Base-by-base conservation (phyloP, 1,140 invertebrate species). In the Hylaeus volcanicus region DNA sequence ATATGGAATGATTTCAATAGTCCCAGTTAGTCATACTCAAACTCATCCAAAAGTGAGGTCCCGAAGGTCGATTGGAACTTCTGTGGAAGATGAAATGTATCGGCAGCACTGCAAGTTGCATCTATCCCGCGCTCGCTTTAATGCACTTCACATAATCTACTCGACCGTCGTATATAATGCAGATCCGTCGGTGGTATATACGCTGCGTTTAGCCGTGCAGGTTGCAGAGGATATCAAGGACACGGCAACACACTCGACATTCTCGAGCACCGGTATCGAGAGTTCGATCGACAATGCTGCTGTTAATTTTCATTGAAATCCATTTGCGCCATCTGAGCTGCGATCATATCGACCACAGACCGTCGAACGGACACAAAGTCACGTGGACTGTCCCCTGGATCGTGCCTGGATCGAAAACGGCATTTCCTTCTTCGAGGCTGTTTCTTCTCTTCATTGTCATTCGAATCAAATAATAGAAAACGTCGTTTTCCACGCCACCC, bases 181-280 rank as follows among this genome's bases (percentile, higher is more conserved):
- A 61, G 65, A 85, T 78, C 70, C 48, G 69, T 51, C 74, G 70
- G 58, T 48, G n/a, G 37, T 74, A 72, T 68, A 79, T 82, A 72
- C 68, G 55, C 39, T 70, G 37, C 43, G 60, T 66, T 84, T 60
- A 14, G 43, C 64, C 15, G 60, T 56, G 64, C 70, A 70, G 78
- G 80, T 73, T 77, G 64, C 63, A 64, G 26, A 53, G 61, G 71
- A 86, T 75, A 75, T 79, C 48, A 78, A 86, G 80, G 80, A 86
- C 63, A 73, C 51, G 51, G 69, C 61, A 53, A 81, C 66, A 51
- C 73, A 75, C 75, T 83, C 63, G 63, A 83, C 74, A 86, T 63
- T 71, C 66, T 65, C 65, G 56, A 77, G 55, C 60, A 55, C 37
- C 75, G 63, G 72, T 86, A 69, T 82, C 65, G 56, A 79, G 80